Evolutionary conservation across 2,888 invertebrate species (phyloP).

Genomic region (Linyphia triangularis): DNA sequence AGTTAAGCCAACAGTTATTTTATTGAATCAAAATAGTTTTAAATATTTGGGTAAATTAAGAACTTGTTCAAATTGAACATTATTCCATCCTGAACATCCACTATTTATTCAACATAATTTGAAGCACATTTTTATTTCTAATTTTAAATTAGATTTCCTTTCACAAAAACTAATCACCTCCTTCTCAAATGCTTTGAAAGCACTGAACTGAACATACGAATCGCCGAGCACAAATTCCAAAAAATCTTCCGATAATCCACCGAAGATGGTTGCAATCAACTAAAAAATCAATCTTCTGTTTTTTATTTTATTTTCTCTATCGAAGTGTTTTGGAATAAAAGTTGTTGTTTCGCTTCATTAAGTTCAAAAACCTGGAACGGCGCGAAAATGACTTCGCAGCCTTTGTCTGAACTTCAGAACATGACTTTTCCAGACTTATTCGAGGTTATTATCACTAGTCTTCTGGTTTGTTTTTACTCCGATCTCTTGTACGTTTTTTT

Average conservation of each 20-base stretch:
- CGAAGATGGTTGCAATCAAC: conserved; percentile 40
- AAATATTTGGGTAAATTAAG: too few relatives aligned
- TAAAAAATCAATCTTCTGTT: conserved; percentile 29
- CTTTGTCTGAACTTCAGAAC: conserved; percentile 26
- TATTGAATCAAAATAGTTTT: too few relatives aligned
- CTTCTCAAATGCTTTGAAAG: not conserved
- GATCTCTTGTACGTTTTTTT: not conserved
- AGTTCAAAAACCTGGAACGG: conserved; percentile 25
- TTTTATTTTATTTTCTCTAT: not conserved
- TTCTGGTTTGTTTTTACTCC: conserved; percentile 22
- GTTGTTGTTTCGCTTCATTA: conserved; percentile 45
- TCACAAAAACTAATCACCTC: too few relatives aligned
- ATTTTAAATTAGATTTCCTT: too few relatives aligned
- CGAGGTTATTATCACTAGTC: conserved; percentile 46
- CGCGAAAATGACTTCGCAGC: conserved; percentile 21
- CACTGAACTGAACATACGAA: not conserved
- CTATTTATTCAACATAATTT: too few relatives aligned
- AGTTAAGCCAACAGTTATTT: too few relatives aligned
- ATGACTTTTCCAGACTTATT: conserved; percentile 6
- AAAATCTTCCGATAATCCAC: conserved; percentile 38
- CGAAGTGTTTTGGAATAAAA: conserved; percentile 20
- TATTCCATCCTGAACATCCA: too few relatives aligned
- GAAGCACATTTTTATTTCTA: too few relatives aligned
- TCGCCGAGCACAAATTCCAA: conserved; percentile 23
- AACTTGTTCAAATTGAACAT: too few relatives aligned